Evolutionary conservation across 1,140 invertebrate species (phyloP), one percentile per base, ranked within the genome.

Genomic region (Dinothrombium tinctorium): DNA sequence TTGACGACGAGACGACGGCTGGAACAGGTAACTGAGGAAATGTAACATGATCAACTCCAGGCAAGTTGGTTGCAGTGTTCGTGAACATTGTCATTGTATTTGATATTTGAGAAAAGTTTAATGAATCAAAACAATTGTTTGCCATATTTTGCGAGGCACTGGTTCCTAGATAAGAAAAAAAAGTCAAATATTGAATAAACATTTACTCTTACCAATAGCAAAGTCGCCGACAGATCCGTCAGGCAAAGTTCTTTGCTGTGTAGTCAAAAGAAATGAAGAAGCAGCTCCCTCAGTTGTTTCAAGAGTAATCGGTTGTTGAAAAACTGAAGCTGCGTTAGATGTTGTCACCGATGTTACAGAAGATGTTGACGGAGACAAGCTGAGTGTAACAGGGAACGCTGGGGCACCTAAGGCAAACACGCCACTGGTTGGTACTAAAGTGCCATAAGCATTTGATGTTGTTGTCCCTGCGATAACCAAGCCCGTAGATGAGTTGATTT

Each of bases 331-430:
- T n/a, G 45, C 40, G 3, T 37, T 31, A 4, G 39, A 35, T 21
- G 33, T 32, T 20, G 38, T 22, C 7, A 44, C 9, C n/a, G 45
- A 26, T 2, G 37, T 42, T 17, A 33, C 44, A 14, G 47, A 33
- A 4, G 32, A 11, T 11, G 32, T 2, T 33, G 17, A 33, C 15
- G 32, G 42, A 22, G 48, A 29, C 11, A 51, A 38, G 22, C 43
- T 42, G 19, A 51, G 42, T 9, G 42, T 44, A 5, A 50, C 46
- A 14, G 49, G 49, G 29, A 49, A 49, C 3, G 47, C 19, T 26
- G 47, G 47, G 14, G 47, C 47, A 38, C 43, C 44, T 19, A 50
- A 26, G 0, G 44, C 36, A 17, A 47, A 41, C 15, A 45, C 40
- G 22, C 40, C 42, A 25, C 36, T 25, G 12, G 41, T 41, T 42